Base-by-base conservation (phyloP, 2,888 invertebrate species). In the Creontiades dilutus region DNA sequence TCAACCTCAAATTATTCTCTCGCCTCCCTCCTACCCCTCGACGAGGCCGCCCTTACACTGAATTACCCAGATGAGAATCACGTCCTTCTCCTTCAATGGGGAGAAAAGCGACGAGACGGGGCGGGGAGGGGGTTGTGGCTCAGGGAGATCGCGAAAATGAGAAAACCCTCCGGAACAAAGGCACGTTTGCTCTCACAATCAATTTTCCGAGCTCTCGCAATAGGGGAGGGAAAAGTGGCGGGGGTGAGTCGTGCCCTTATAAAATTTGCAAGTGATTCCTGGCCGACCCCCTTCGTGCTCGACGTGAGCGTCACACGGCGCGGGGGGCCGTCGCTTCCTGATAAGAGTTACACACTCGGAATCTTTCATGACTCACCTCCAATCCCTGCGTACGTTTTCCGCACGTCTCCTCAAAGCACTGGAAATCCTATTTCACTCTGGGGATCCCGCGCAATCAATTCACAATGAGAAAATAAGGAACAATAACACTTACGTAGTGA, bases 161-260 rank as follows among this genome's bases (percentile, higher is more conserved):
- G 88, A 88, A 88, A 78, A 47, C 88, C n/a, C 78, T 12, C 12
- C 57, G 61, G 88, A 88, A 88, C 88, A 88, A 88, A 88, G 37
- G 88, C 88, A 88, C 88, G 88, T 88, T 88, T 88, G 78, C 68
- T 47, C 88, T 78, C 88, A 88, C 88, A 88, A 88, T 88, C 88
- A 88, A 88, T 88, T 88, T 88, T 88, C 88, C 78, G 78, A 78
- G 80, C 80, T 80, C 78, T 88, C 80, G 68, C 48, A 37, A 37
- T 37, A 37, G 37, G 37, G 37, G 37, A 4, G 37, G 37, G 37
- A 37, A 7, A n/a, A n/a, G 9, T 3, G 37, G 52, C 5, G 75
- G 46, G 47, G 86, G 16, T 5, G 19, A 55, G 37, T 55, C 88
- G 76, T 88, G 78, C 78, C 88, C 78, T 88, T 88, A 88, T 88